phyloP scores from a whole-genome alignment of 2,888 invertebrate genomes.

The Hymenopus coronatus region DNA sequence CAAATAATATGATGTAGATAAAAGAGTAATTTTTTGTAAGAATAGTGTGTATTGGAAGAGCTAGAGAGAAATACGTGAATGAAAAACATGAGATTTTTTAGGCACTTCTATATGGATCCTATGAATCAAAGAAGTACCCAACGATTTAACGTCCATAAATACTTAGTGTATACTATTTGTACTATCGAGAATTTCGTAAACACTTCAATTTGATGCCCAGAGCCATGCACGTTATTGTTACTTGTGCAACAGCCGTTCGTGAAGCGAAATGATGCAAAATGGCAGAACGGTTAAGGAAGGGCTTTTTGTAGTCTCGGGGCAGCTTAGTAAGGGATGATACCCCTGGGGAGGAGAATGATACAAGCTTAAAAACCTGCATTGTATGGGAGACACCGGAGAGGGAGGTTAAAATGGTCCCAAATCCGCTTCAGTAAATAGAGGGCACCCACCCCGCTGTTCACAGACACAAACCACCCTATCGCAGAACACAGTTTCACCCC shows the following conservation, averaged over 20 bases:
- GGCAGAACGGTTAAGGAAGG: neutral
- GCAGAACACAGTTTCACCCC: neutral
- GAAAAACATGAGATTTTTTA: too few relatives aligned
- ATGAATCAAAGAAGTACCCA: too few relatives aligned
- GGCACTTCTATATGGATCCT: too few relatives aligned
- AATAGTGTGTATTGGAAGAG: too few relatives aligned
- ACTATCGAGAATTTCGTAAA: too few relatives aligned
- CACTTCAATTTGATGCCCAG: too few relatives aligned
- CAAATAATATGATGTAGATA: too few relatives aligned
- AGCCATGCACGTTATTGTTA: neutral
- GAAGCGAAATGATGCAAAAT: neutral
- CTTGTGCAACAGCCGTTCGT: neutral
- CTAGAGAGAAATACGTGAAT: too few relatives aligned
- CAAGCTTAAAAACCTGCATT: constrained; percentile 17
- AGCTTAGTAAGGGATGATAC: constrained; percentile 19
- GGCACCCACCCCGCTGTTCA: neutral
- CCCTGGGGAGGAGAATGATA: constrained; percentile 5
- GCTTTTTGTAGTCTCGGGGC: neutral
- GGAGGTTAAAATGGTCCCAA: constrained; percentile 36
- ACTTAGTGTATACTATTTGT: too few relatives aligned
- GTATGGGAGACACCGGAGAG: constrained; percentile 28
- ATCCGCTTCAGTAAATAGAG: constrained; percentile 35
- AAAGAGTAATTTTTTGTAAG: too few relatives aligned
- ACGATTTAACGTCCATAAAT: too few relatives aligned
- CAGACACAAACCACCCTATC: neutral